Conservation (phyloP, 2,113 vertebrate genomes). For the Calypte anna region DNA sequence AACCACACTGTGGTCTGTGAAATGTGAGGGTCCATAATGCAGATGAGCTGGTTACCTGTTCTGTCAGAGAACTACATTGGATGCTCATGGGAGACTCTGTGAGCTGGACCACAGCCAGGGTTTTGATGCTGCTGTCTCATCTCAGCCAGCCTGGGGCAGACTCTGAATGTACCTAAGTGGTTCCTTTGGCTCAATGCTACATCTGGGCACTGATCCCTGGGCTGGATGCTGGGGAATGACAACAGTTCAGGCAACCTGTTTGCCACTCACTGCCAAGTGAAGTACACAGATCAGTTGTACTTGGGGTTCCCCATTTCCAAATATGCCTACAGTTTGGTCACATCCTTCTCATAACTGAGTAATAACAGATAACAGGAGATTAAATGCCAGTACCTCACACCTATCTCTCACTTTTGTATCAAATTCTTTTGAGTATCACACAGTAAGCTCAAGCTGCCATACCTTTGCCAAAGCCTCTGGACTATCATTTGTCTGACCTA, state of each 20-base stretch:
- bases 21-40: neutral
- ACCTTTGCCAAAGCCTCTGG: neutral
- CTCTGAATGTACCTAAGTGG: accelerated
- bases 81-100: neutral
- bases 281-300: neutral
- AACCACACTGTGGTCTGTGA: neutral
- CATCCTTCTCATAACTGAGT: neutral
- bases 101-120: neutral
- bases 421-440: neutral
- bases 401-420: neutral
- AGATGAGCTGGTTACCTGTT: neutral
- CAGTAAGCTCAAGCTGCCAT: neutral
- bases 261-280: neutral
- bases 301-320: neutral
- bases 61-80: neutral
- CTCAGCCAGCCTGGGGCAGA: neutral
- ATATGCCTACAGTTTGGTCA: neutral
- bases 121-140: neutral
- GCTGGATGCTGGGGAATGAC: neutral
- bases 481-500: neutral
- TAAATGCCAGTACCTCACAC: neutral
- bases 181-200: neutral
- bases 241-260: neutral
- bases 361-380: neutral
- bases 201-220: neutral